Conservation (phyloP, 2,797 vertebrate genomes). For the Botia almorhae region DNA sequence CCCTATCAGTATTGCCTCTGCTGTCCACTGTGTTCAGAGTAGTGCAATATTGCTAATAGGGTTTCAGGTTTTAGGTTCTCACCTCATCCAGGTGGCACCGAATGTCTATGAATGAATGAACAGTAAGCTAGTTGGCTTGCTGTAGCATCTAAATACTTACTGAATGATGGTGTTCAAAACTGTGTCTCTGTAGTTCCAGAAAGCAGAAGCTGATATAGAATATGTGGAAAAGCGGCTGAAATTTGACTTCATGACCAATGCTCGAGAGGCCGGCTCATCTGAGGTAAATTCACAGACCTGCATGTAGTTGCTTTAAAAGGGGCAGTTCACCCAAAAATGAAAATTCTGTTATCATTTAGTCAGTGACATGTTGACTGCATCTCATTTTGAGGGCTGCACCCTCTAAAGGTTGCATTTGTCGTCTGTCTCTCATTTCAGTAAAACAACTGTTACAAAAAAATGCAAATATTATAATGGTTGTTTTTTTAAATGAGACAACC, state of each 20-base stretch:
- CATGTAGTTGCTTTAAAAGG: not conserved
- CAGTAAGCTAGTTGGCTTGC: not conserved
- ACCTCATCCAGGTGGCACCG: constrained; percentile 14
- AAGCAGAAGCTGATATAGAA: constrained; percentile 92
- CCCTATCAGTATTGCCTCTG: constrained; percentile 71
- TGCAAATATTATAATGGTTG: too few relatives aligned
- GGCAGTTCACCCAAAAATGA: not conserved
- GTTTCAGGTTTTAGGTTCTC: constrained; percentile 66
- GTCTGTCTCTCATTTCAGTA: too few relatives aligned
- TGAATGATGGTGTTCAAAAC: constrained; percentile 10
- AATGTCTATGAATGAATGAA: not conserved
- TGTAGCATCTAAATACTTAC: not conserved
- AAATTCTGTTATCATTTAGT: too few relatives aligned
- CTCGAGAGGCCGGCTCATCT: constrained; percentile 72
- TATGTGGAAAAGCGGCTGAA: constrained; percentile 89
- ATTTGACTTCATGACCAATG: constrained; percentile 84
- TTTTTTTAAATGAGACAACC: too few relatives aligned
- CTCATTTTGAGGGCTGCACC: too few relatives aligned
- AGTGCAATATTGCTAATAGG: constrained; percentile 76
- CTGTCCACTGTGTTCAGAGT: constrained; percentile 71
- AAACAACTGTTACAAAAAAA: too few relatives aligned
- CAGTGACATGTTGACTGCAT: too few relatives aligned
- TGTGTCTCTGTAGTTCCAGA: constrained; percentile 88
- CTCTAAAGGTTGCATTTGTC: too few relatives aligned
- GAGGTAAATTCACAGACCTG: constrained; percentile 76